phyloP scores from a whole-genome alignment of 2,797 vertebrate species.

The Serranus cabrilla region DNA sequence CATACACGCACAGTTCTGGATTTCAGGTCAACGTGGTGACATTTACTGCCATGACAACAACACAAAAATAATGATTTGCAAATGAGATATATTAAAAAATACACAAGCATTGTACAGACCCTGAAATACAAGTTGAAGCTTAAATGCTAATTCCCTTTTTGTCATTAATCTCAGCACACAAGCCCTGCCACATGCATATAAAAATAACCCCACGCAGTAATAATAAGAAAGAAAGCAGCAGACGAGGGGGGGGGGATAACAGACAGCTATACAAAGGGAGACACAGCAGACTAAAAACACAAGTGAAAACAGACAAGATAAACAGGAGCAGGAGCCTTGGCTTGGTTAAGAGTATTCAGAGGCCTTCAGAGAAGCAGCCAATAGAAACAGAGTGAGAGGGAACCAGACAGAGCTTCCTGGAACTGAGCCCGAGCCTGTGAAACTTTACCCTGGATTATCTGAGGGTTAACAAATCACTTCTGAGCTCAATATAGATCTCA shows the following conservation, averaged over 20 bases:
- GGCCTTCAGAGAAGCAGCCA: constrained; percentile 50
- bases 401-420: constrained; percentile 47
- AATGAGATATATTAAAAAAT: background rate
- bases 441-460: constrained; percentile 38
- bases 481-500: constrained; percentile 42
- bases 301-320: constrained; percentile 56
- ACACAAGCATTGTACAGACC: background rate
- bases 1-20: constrained; percentile 20
- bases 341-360: constrained; percentile 40
- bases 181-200: constrained; percentile 36
- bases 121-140: background rate
- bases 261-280: constrained; percentile 29
- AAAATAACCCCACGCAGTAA: constrained; percentile 36
- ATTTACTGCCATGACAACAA: background rate
- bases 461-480: constrained; percentile 37
- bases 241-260: constrained; percentile 34
- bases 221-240: constrained; percentile 27
- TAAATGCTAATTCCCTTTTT: constrained; percentile 7
- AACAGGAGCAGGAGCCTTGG: constrained; percentile 58
- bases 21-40: constrained; percentile 2
- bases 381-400: constrained; percentile 51
- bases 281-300: constrained; percentile 48
- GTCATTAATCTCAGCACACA: constrained; percentile 15
- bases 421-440: constrained; percentile 35
- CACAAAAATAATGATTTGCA: background rate